Percentiles rank a stretch among this genome's conserved stretches.
Conservation (phyloP, 2,113 vertebrate species). For the Sander lucioperca region DNA sequence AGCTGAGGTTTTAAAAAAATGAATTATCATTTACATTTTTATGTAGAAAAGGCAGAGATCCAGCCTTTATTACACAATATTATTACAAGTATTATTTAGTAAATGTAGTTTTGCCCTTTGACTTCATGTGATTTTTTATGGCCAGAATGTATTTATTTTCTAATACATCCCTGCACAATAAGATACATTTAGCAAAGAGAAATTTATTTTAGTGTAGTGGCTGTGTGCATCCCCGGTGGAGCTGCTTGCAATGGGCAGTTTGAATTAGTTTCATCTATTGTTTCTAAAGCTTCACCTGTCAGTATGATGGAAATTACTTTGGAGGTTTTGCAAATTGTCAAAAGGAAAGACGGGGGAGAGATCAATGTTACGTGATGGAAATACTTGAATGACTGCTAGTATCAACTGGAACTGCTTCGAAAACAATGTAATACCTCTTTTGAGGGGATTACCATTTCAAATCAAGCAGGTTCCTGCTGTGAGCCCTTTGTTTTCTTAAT, state of each 20-base stretch:
- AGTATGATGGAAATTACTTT: not conserved
- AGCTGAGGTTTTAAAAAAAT: not conserved
- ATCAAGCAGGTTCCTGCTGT: not conserved
- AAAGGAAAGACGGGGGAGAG: not conserved
- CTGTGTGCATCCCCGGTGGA: not conserved
- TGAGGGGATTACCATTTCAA: too few species aligned
- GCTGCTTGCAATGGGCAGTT: constrained; percentile 8
- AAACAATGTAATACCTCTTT: not conserved
- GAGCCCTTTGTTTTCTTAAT: not conserved
- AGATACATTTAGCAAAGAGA: constrained; percentile 10
- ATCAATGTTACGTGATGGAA: not conserved
- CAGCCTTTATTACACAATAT: not conserved
- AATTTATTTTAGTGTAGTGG: not conserved
- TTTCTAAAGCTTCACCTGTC: constrained; percentile 4
- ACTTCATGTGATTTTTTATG: not conserved
- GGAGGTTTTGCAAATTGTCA: not conserved
- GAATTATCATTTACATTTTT: not conserved
- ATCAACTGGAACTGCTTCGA: not conserved
- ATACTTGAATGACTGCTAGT: not conserved
- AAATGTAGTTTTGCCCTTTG: not conserved
- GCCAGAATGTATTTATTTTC: not conserved
- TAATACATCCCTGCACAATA: not conserved
- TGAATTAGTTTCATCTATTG: constrained; percentile 28
- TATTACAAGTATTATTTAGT: not conserved
- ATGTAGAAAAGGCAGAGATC: not conserved